phyloP scores from a whole-genome alignment of 2,113 vertebrate species.

The Labeo rohita region DNA sequence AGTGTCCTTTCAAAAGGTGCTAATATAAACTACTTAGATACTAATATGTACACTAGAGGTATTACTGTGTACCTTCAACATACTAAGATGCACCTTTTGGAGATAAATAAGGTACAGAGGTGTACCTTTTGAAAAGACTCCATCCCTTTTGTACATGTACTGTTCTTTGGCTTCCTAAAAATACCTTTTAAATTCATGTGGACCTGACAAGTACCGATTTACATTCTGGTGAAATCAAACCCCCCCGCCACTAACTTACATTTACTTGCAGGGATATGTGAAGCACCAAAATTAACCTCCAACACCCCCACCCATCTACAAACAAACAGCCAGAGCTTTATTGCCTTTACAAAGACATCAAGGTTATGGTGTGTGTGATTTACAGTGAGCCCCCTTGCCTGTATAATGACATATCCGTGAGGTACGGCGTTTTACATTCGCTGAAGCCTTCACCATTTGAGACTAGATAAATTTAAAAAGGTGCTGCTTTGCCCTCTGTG shows the following conservation, averaged over 20 bases:
- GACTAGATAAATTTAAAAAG: conserved; percentile 67
- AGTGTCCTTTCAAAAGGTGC: too few species aligned
- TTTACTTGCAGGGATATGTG: background rate
- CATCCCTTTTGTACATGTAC: too few species aligned
- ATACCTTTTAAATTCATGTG: background rate
- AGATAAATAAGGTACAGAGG: too few species aligned
- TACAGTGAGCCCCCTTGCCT: conserved; percentile 61
- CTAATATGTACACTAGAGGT: too few species aligned
- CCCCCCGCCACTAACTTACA: background rate
- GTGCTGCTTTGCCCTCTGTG: conserved; percentile 47
- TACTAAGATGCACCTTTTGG: too few species aligned
- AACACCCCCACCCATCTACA: conserved; percentile 6
- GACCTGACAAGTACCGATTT: background rate
- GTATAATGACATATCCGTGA: conserved; percentile 64
- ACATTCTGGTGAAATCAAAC: background rate
- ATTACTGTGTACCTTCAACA: too few species aligned
- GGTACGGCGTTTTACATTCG: conserved; percentile 64
- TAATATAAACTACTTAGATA: too few species aligned
- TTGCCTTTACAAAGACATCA: conserved; percentile 65
- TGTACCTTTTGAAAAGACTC: too few species aligned
- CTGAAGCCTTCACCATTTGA: conserved; percentile 64
- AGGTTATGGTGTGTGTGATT: conserved; percentile 69
- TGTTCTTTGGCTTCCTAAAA: background rate
- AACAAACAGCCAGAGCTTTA: conserved; percentile 41
- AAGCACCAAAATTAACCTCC: background rate